These are phyloP conservation scores for Apocrypta bakeri DNA, from an alignment of 1,140 invertebrate genomes.

Conservation along the genomic window DNA sequence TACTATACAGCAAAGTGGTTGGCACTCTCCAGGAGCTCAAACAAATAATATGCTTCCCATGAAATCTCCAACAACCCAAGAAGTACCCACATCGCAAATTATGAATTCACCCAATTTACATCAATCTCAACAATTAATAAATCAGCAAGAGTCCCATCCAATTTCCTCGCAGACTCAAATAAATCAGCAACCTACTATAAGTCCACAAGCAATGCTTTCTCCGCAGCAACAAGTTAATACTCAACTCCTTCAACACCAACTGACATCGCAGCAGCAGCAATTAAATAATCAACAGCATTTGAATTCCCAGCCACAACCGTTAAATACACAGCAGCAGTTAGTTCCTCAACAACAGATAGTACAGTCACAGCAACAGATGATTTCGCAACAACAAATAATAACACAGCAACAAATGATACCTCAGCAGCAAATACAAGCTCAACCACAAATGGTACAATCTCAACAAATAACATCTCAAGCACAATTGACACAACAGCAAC, in stretches of 20 bases:
- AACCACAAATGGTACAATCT: slow-evolving; percentile 56
- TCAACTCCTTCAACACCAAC: slow-evolving; percentile 64
- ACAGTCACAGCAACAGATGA: slow-evolving; percentile 51
- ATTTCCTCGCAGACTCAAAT: slow-evolving; percentile 58
- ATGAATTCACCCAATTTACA: slow-evolving; percentile 60
- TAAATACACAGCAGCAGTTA: slow-evolving; percentile 50
- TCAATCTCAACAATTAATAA: slow-evolving; percentile 66
- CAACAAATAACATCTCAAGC: slow-evolving; percentile 58
- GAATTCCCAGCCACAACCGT: slow-evolving; percentile 63
- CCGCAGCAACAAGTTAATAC: slow-evolving; percentile 62
- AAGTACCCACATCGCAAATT: slow-evolving; percentile 64
- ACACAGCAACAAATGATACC: slow-evolving; percentile 52
- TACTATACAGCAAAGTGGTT: slow-evolving; percentile 44
- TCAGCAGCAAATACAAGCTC: slow-evolving; percentile 62
- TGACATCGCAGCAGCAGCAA: slow-evolving; percentile 57
- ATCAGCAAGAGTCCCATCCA: slow-evolving; percentile 66
- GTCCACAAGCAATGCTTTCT: slow-evolving; percentile 55
- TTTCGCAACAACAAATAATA: slow-evolving; percentile 64
- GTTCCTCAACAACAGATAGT: slow-evolving; percentile 54
- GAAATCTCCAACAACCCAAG: slow-evolving; percentile 47
- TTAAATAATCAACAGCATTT: slow-evolving; percentile 62
- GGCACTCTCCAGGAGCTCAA: slow-evolving; percentile 40
- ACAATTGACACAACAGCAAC: slow-evolving; percentile 64
- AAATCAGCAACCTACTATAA: slow-evolving; percentile 57
- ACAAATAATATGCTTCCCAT: slow-evolving; percentile 41